phyloP scores from a whole-genome alignment of 2,797 vertebrate genomes.

The Rhodeus uyekii region DNA sequence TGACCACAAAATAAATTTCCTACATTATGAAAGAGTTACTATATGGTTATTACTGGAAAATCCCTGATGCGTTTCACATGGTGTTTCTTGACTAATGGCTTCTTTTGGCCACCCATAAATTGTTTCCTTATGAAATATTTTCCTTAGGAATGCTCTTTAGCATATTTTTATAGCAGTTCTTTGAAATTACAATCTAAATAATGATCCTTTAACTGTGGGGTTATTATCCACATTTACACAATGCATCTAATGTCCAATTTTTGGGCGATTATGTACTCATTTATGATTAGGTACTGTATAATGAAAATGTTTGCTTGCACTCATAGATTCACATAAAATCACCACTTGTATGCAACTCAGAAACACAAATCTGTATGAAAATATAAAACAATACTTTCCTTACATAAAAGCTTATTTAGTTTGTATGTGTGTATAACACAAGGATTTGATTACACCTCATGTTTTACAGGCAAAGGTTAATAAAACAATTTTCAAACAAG shows the following conservation, averaged over 20 bases:
- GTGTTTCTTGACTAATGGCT: background rate
- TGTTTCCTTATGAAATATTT: slow-evolving; percentile 14
- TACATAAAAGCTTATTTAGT: background rate
- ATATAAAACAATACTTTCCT: background rate
- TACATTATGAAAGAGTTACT: background rate
- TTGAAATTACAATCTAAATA: background rate
- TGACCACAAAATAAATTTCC: slow-evolving; percentile 17
- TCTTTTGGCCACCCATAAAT: slow-evolving; percentile 4
- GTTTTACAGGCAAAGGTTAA: slow-evolving; percentile 40
- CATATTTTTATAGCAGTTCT: background rate
- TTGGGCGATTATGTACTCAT: background rate
- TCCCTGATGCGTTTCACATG: background rate
- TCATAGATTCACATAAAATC: too few relatives aligned
- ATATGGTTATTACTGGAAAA: slow-evolving; percentile 10
- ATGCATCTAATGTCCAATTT: background rate
- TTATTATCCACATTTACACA: too few relatives aligned
- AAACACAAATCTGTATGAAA: background rate
- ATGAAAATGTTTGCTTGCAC: background rate
- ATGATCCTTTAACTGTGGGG: background rate
- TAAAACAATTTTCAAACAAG: slow-evolving; percentile 15
- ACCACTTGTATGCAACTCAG: background rate
- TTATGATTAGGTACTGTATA: background rate
- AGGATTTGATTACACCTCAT: background rate
- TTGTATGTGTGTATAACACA: background rate
- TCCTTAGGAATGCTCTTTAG: background rate